A percentile compares a stretch with the other conserved stretches of the same genome.
phyloP scores from a whole-genome alignment of 2,797 vertebrate genomes.

The Lophura swinhoii region DNA sequence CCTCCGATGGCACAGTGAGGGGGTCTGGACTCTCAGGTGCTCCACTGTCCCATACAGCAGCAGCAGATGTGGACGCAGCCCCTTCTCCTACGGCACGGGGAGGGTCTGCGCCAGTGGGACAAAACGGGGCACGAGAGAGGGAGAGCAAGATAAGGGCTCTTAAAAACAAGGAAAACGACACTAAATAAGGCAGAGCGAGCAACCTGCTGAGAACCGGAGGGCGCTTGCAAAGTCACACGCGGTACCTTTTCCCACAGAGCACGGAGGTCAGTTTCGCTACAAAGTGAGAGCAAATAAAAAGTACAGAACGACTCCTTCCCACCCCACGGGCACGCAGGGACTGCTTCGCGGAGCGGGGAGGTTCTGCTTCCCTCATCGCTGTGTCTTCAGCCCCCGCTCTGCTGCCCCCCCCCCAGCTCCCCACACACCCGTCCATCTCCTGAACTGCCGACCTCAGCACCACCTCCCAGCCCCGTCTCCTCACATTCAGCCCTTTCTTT shows the following conservation, averaged over 20 bases:
- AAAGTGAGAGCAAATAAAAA: background rate
- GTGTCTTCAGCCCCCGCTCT: fast-evolving
- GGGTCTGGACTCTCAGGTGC: fast-evolving
- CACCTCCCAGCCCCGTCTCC: too few species aligned
- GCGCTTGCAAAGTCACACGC: fast-evolving
- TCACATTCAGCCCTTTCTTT: fast-evolving
- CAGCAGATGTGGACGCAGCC: background rate
- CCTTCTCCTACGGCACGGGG: fast-evolving
- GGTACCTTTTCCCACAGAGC: fast-evolving
- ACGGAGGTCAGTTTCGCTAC: background rate
- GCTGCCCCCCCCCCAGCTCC: too few species aligned
- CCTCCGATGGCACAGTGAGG: fast-evolving
- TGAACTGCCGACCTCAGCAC: fast-evolving
- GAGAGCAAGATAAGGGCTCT: background rate
- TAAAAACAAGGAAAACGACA: background rate
- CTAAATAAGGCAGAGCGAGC: fast-evolving
- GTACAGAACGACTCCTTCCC: fast-evolving
- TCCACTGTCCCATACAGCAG: background rate
- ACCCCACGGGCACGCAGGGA: fast-evolving
- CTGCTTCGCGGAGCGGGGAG: background rate
- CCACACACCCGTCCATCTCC: fast-evolving
- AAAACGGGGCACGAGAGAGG: background rate
- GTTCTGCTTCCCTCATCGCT: background rate
- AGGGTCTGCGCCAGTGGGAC: background rate
- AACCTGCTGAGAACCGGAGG: background rate